phyloP scores from a whole-genome alignment of 1,140 invertebrate species.

The Amphibalanus amphitrite region DNA sequence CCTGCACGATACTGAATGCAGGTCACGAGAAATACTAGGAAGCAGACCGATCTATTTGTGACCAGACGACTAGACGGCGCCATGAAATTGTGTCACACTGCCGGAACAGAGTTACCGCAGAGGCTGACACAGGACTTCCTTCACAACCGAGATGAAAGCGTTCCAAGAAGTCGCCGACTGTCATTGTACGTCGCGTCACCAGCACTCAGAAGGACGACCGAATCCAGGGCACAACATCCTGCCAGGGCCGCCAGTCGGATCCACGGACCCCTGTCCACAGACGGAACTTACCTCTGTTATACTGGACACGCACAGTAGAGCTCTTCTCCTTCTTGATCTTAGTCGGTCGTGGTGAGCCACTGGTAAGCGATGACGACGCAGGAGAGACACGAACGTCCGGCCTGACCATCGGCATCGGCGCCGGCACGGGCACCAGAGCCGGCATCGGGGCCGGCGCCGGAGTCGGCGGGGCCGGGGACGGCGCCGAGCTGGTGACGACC shows the following conservation, averaged over 20 bases:
- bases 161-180: background rate
- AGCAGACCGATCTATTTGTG: too few species aligned
- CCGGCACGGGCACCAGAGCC: too few species aligned
- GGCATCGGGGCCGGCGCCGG: too few species aligned
- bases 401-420: too few species aligned
- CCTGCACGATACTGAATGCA: too few species aligned
- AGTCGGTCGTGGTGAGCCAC: too few species aligned
- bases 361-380: background rate
- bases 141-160: background rate
- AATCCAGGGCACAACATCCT: background rate
- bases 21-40: too few species aligned
- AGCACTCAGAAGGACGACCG: too few species aligned
- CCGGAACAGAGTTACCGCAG: background rate
- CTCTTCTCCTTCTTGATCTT: background rate
- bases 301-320: background rate
- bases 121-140: background rate
- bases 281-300: background rate
- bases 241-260: background rate
- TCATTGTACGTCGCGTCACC: too few species aligned
- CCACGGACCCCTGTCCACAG: background rate
- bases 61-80: too few species aligned
- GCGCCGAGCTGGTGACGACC: background rate
- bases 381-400: background rate
- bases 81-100: too few species aligned
- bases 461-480: too few species aligned